Evolutionary conservation across 2,797 vertebrate species (phyloP).

Genomic region (Coregonus ussuriensis): DNA sequence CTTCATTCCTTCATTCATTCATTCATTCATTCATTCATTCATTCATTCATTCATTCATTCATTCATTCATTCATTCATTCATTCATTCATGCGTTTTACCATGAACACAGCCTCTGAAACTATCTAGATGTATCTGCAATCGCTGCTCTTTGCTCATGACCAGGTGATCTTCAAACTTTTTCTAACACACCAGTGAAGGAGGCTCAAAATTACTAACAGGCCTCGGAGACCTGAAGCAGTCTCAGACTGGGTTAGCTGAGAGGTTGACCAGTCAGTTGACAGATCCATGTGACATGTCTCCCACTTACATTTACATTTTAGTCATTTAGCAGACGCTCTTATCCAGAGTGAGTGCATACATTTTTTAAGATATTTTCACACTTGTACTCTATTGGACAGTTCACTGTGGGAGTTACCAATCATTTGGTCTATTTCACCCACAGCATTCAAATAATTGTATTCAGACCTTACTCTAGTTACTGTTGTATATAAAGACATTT

Average conservation of each 20-base stretch:
- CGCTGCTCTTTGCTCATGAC: neutral
- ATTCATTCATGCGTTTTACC: no score
- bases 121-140: neutral
- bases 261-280: neutral
- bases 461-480: neutral
- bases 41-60: no score
- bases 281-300: neutral
- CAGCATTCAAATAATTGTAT: neutral
- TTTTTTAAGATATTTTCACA: no score
- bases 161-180: neutral
- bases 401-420: neutral
- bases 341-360: no score
- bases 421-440: neutral
- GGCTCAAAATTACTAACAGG: neutral
- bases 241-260: neutral
- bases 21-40: no score
- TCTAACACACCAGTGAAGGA: neutral
- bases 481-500: slow-evolving; percentile 7
- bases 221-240: neutral
- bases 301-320: neutral
- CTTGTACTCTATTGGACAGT: neutral
- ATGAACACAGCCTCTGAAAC: neutral
- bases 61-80: no score
- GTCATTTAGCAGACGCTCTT: no score
- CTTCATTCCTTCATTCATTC: no score